Evolutionary conservation across 2,888 invertebrate species (phyloP).

Genomic region (Metellina segmentata): DNA sequence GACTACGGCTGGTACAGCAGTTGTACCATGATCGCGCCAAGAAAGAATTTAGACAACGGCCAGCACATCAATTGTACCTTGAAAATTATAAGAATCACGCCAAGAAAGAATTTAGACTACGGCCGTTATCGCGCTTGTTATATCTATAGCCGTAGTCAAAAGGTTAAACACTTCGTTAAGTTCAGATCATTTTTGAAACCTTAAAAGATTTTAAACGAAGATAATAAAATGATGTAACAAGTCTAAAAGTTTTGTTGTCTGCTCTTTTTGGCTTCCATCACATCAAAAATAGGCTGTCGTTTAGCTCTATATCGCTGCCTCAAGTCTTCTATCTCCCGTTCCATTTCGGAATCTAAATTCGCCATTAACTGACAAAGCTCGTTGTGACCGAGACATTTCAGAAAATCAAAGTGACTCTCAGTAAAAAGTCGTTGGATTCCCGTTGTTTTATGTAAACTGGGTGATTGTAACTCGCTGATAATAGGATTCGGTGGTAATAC

Average conservation of each 20-base stretch:
- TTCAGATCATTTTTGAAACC: neutral
- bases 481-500: neutral
- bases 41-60: no score
- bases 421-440: neutral
- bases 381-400: slow-evolving; percentile 83
- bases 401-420: neutral
- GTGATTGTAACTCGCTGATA: neutral
- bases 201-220: neutral
- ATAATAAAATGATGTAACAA: neutral
- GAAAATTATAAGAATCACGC: no score
- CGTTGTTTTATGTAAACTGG: neutral
- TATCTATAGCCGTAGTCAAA: no score
- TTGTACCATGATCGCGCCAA: no score
- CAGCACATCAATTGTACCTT: no score
- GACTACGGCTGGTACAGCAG: no score
- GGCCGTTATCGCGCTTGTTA: no score
- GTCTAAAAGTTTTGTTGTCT: slow-evolving; percentile 94
- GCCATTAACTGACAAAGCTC: slow-evolving; percentile 95
- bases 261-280: slow-evolving; percentile 98
- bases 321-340: slow-evolving; percentile 97
- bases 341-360: slow-evolving; percentile 98
- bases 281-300: slow-evolving; percentile 98
- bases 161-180: neutral
- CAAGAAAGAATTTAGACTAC: no score
- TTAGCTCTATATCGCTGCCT: slow-evolving; percentile 96